Evolutionary conservation across 1,140 invertebrate genomes (phyloP).

Genomic region (Euschistus heros): DNA sequence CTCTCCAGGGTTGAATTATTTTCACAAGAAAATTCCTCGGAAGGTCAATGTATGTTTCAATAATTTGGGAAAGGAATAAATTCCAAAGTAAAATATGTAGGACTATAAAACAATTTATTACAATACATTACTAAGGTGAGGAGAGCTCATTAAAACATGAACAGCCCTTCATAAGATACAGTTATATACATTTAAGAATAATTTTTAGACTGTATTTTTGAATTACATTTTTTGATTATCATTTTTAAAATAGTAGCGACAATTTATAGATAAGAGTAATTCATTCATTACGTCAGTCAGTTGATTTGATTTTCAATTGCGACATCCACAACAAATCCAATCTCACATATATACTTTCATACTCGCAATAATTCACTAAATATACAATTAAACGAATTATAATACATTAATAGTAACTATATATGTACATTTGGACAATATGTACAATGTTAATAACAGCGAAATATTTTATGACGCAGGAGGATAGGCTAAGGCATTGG

Average conservation of each 20-base stretch:
- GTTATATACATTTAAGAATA: neutral
- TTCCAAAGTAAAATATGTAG: too few relatives aligned
- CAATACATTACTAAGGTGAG: neutral
- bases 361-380: neutral
- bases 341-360: neutral
- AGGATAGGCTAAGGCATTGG: slow-evolving; percentile 19
- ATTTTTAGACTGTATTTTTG: neutral
- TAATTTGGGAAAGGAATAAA: too few relatives aligned
- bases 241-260: too few relatives aligned
- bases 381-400: neutral
- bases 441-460: neutral
- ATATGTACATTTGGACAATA: slow-evolving; percentile 1
- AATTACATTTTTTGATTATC: too few relatives aligned
- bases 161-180: neutral
- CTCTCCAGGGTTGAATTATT: too few relatives aligned
- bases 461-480: neutral
- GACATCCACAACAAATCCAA: neutral
- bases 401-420: neutral
- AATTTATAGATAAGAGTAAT: neutral
- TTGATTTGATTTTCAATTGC: neutral
- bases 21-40: too few relatives aligned
- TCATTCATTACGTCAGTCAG: neutral
- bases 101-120: neutral
- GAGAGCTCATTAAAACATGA: slow-evolving; percentile 12
- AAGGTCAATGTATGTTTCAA: too few relatives aligned